Conservation (phyloP, 2,797 vertebrate genomes). For the Propithecus deckenii region DNA sequence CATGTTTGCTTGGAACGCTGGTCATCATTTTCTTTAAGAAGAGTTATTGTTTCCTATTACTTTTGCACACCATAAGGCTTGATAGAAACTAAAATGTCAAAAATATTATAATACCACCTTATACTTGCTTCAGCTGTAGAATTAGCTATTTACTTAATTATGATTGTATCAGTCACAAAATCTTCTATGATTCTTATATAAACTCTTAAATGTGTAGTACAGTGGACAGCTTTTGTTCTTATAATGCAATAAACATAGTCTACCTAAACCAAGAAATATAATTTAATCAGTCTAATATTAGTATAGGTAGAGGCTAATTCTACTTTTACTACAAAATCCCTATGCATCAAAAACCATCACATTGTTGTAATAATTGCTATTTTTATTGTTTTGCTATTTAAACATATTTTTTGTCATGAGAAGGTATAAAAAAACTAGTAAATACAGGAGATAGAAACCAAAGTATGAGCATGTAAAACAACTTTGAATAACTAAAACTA, state of each 20-base stretch:
- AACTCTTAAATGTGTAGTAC: background rate
- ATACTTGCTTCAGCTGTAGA: background rate
- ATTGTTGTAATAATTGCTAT: background rate
- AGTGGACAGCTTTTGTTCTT: background rate
- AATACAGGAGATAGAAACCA: background rate
- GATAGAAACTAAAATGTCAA: constrained; percentile 8
- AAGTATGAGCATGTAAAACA: background rate
- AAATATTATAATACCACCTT: background rate
- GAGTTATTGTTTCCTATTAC: background rate
- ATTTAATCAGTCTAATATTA: background rate
- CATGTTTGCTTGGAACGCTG: background rate
- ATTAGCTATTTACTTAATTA: background rate
- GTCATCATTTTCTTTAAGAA: background rate
- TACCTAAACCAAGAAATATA: background rate
- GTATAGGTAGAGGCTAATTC: background rate
- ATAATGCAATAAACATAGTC: background rate
- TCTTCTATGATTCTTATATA: background rate
- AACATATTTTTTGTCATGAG: background rate
- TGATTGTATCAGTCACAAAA: background rate
- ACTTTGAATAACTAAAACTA: background rate
- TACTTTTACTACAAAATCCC: background rate
- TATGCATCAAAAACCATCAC: background rate
- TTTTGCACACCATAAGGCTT: background rate
- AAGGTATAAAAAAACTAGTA: background rate
- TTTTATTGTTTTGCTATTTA: background rate